Evolutionary conservation across 2,888 invertebrate genomes (phyloP), one percentile per base, ranked within the genome.

Genomic region (Nomada fabriciana): DNA sequence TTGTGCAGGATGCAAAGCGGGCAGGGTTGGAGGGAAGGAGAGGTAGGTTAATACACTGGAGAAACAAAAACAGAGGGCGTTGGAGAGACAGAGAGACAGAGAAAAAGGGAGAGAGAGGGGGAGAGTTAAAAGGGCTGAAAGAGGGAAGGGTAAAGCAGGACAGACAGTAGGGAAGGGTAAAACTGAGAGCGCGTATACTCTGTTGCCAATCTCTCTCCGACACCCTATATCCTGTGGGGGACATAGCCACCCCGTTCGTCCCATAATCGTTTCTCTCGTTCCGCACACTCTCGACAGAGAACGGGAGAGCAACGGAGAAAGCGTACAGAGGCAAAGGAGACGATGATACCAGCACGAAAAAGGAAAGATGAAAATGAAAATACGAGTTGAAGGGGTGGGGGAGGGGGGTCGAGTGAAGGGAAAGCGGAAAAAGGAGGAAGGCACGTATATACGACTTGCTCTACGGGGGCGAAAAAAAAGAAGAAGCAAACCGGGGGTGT

Each of bases 151-250:
- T 23, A 53, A 73, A 29, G 18, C 50, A 53, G 76, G 23, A 70
- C 25, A 57, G 57, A 81, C 72, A 77, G 59, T 60, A 25, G 63
- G 25, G 53, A 76, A 80, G 79, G 78, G 81, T 84, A 77, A 85
- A 85, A 82, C 88, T 75, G 83, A 79, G 83, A 80, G 78, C 78
- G 88, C 57, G 83, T 85, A 73, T 87, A 81, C 86, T 81, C 88
- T 87, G 86, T 91, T 91, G 88, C 88, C 90, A 90, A 90, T 91
- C 89, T 90, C 90, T 86, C 90, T 85, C 87, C 87, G 87, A 87
- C 90, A 90, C 86, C 90, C 86, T 85, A 87, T 88, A 89, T 88
- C 86, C 88, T 82, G 84, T 84, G 84, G 80, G 86, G 84, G 79
- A 82, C 88, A 88, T 85, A 85, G 86, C 89, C 88, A 89, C 87